Conservation (phyloP, 2,888 invertebrate species). For the Ypsolopha sequella region DNA sequence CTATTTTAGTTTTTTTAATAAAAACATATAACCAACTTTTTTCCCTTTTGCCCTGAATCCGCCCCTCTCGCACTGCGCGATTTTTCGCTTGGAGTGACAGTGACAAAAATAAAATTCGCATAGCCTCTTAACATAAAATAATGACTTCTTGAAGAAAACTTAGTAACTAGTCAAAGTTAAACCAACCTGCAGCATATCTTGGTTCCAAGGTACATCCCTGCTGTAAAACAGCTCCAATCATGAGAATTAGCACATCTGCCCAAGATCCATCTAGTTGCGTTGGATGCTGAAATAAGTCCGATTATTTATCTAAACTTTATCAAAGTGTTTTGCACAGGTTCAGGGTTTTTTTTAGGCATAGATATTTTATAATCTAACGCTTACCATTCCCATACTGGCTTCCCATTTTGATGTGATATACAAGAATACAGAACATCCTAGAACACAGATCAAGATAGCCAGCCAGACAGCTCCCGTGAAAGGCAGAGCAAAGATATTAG, state of each 20-base stretch:
- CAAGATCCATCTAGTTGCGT: conserved; percentile 54
- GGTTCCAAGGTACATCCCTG: conserved; percentile 71
- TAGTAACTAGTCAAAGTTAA: too few relatives aligned
- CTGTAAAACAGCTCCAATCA: conserved; percentile 71
- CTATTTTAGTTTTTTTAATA: too few relatives aligned
- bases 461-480: conserved; percentile 75
- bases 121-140: too few relatives aligned
- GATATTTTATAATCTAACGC: conserved; percentile 4
- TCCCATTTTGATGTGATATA: conserved; percentile 63
- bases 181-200: conserved; percentile 44
- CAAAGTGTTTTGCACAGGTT: background rate
- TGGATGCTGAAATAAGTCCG: conserved; percentile 30
- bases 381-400: conserved; percentile 47
- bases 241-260: conserved; percentile 64
- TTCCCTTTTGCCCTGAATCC: too few relatives aligned
- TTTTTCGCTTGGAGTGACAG: too few relatives aligned
- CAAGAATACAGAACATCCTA: conserved; percentile 52
- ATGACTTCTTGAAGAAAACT: too few relatives aligned
- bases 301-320: background rate
- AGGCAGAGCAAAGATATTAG: conserved; percentile 76
- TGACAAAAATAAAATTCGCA: too few relatives aligned
- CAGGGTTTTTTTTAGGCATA: background rate
- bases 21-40: too few relatives aligned
- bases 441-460: conserved; percentile 59
- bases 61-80: too few relatives aligned